These are phyloP conservation scores for Samia ricini DNA, from an alignment of 1,140 invertebrate species.

Conservation along the genomic window DNA sequence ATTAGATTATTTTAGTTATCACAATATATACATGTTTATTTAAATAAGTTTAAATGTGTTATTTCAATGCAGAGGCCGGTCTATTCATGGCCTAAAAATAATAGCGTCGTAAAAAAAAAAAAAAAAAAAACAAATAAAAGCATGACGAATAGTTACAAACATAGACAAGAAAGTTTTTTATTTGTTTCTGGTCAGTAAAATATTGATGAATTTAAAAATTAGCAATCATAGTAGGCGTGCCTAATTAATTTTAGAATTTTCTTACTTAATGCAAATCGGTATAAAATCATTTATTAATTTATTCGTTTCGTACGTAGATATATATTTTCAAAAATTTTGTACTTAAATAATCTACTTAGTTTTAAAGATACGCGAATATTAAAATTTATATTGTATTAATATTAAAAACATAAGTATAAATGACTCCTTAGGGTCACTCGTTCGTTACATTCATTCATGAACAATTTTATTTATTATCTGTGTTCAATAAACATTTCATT, in stretches of 20 bases:
- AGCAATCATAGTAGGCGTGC: background rate
- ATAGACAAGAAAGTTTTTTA: background rate
- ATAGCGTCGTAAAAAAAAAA: background rate
- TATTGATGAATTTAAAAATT: background rate
- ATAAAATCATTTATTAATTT: background rate
- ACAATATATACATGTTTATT: background rate
- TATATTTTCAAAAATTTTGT: background rate
- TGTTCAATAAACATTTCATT: background rate
- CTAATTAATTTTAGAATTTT: no score
- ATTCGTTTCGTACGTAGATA: background rate
- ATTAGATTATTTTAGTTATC: background rate
- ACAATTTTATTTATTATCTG: constrained; percentile 1
- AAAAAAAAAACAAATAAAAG: background rate
- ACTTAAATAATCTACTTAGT: background rate
- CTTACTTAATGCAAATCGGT: no score
- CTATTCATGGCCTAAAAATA: background rate
- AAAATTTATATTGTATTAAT: background rate
- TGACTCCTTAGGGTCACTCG: background rate
- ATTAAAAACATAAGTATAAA: background rate
- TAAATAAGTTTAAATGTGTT: background rate
- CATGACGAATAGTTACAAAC: background rate
- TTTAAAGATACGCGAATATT: background rate
- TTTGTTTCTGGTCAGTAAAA: background rate
- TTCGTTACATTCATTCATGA: background rate
- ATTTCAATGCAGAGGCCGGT: background rate